Evolutionary conservation across 2,797 vertebrate genomes (phyloP).

Genomic region (Hippoglossus hippoglossus): DNA sequence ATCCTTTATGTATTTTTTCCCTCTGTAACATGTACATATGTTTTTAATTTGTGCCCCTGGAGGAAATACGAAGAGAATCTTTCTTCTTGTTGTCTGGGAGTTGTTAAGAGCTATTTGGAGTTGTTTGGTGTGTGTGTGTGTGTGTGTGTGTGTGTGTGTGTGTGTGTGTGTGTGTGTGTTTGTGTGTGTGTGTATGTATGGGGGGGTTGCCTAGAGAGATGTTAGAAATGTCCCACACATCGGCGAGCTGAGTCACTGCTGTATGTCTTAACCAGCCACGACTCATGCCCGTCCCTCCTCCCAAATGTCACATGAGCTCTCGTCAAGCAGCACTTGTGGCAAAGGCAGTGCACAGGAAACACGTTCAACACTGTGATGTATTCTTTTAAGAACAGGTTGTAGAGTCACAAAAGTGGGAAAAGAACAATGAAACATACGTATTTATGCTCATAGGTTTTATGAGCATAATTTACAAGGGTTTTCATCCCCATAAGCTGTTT

Average conservation of each 20-base stretch:
- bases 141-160: conserved; percentile 4
- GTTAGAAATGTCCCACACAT: conserved; percentile 75
- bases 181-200: neutral
- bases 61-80: conserved; percentile 36
- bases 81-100: conserved; percentile 31
- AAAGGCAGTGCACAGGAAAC: conserved; percentile 22
- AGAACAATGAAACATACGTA: neutral
- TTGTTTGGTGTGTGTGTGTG: conserved; percentile 30
- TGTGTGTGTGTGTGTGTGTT: neutral
- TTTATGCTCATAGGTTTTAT: no score
- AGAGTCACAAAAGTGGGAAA: neutral
- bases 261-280: conserved; percentile 60
- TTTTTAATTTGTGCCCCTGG: neutral
- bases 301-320: conserved; percentile 75
- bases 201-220: conserved; percentile 60
- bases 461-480: no score
- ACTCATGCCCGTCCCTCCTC: conserved; percentile 56
- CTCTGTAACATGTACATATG: neutral
- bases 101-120: conserved; percentile 64
- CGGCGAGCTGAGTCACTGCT: conserved; percentile 73
- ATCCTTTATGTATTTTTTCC: no score
- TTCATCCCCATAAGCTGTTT: no score
- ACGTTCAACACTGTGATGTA: conserved; percentile 25
- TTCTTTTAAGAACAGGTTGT: conserved; percentile 19
- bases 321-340: conserved; percentile 61